A percentile compares a stretch with the other conserved stretches of the same genome.
phyloP scores from a whole-genome alignment of 2,888 invertebrate genomes.

The Tuta absoluta region DNA sequence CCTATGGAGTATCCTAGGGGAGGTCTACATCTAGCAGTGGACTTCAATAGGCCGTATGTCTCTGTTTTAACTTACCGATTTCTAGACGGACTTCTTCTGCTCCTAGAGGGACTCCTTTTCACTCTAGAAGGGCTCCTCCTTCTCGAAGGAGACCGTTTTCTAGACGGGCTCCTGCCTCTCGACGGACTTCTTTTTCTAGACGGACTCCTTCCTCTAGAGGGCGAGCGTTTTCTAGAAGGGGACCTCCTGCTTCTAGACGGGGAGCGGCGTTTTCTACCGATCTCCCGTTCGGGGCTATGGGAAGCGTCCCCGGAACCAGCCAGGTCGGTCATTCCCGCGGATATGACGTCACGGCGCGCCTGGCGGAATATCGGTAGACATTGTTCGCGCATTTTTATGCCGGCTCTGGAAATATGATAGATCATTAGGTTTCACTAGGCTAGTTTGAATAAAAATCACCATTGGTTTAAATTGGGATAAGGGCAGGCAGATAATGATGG shows the following conservation, averaged over 20 bases:
- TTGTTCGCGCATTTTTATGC: constrained; percentile 93
- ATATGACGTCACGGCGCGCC: constrained; percentile 87
- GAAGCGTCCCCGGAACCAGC: constrained; percentile 49
- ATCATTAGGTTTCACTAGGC: too few species aligned
- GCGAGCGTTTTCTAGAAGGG: constrained; percentile 7
- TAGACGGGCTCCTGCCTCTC: constrained; percentile 4
- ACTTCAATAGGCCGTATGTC: neutral
- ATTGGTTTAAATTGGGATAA: constrained; percentile 16
- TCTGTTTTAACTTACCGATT: neutral
- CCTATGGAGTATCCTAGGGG: too few species aligned
- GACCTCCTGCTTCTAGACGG: constrained; percentile 17
- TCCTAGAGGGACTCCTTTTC: constrained; percentile 14
- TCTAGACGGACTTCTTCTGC: constrained; percentile 7
- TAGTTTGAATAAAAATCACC: neutral
- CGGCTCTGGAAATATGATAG: constrained; percentile 83
- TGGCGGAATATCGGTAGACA: constrained; percentile 90
- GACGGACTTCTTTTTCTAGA: constrained; percentile 16
- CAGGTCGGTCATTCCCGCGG: constrained; percentile 78
- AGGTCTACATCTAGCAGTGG: too few species aligned
- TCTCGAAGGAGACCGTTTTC: constrained; percentile 13
- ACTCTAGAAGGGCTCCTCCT: constrained; percentile 2
- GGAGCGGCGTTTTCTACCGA: constrained; percentile 21
- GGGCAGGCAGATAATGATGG: neutral
- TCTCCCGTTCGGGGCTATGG: constrained; percentile 34
- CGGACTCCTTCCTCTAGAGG: constrained; percentile 1